These are phyloP conservation scores for Thermophis baileyi DNA, from an alignment of 2,113 vertebrate species.

Conservation along the genomic window DNA sequence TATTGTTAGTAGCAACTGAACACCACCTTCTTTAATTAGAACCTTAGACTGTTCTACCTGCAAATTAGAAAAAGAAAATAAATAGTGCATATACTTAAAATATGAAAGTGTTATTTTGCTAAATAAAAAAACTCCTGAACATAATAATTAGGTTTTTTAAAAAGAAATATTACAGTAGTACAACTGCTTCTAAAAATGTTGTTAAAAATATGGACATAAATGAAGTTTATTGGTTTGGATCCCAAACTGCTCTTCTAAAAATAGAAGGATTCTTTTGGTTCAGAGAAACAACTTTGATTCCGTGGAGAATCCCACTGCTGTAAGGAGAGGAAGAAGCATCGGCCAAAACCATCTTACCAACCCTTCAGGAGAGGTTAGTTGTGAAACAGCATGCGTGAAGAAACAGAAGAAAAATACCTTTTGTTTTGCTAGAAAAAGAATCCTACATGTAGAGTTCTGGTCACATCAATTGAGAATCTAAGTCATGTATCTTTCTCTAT, in stretches of 20 bases:
- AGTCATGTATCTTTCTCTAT: not conserved
- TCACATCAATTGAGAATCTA: not conserved
- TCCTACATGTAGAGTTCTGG: not conserved
- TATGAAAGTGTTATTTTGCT: not conserved
- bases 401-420: not conserved
- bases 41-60: slow-evolving; percentile 98
- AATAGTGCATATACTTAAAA: not conserved
- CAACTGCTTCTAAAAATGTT: not conserved
- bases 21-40: slow-evolving; percentile 96
- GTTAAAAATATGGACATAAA: not conserved
- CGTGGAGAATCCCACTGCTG: not conserved
- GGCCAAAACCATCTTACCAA: not conserved
- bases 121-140: not conserved
- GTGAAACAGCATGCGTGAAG: not conserved
- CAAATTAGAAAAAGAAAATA: slow-evolving; percentile 10
- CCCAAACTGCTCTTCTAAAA: not conserved
- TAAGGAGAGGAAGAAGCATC: too few species aligned
- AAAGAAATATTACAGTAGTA: not conserved
- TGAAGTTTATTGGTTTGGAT: not conserved
- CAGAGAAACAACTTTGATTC: not conserved
- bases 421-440: not conserved
- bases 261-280: not conserved
- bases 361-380: not conserved
- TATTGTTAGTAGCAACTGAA: slow-evolving; percentile 96
- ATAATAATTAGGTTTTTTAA: not conserved